These are phyloP conservation scores for Chaetophractus vellerosus DNA, from an alignment of 2,797 vertebrate species.

Conservation along the genomic window DNA sequence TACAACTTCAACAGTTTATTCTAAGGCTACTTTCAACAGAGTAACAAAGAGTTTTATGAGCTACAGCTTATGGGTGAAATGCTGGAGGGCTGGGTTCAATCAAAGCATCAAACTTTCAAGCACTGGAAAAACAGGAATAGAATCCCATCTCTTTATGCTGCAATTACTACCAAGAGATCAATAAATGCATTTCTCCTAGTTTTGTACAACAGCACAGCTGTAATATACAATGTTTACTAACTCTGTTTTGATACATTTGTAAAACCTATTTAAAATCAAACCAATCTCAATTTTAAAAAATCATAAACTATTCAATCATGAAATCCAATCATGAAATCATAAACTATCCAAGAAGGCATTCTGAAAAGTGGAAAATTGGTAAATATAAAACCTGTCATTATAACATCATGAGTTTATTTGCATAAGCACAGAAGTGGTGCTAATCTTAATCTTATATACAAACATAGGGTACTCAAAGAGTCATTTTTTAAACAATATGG, in stretches of 20 bases:
- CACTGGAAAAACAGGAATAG: not conserved
- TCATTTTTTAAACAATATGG: constrained; percentile 59
- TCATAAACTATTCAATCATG: constrained; percentile 77
- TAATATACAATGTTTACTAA: constrained; percentile 72
- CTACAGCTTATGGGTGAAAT: not conserved
- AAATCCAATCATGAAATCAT: constrained; percentile 80
- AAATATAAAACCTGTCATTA: constrained; percentile 82
- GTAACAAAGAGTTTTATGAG: constrained; percentile 12
- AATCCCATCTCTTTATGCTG: constrained; percentile 45
- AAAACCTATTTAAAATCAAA: constrained; percentile 78
- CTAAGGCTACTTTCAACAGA: constrained; percentile 52
- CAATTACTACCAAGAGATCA: constrained; percentile 71
- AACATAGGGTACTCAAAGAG: constrained; percentile 56
- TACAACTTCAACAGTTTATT: constrained; percentile 44
- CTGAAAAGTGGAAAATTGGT: constrained; percentile 74
- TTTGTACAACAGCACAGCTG: constrained; percentile 60
- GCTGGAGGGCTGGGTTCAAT: not conserved
- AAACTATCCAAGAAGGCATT: constrained; percentile 77
- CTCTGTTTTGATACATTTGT: constrained; percentile 72
- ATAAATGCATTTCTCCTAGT: constrained; percentile 65
- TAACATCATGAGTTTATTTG: constrained; percentile 75
- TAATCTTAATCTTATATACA: constrained; percentile 68
- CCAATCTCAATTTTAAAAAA: constrained; percentile 79
- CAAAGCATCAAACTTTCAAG: not conserved
- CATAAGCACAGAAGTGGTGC: constrained; percentile 67